A percentile compares a stretch with the other conserved stretches of the same genome.
phyloP scores from a whole-genome alignment of 2,113 vertebrate species.

The Tonatia bakeri region DNA sequence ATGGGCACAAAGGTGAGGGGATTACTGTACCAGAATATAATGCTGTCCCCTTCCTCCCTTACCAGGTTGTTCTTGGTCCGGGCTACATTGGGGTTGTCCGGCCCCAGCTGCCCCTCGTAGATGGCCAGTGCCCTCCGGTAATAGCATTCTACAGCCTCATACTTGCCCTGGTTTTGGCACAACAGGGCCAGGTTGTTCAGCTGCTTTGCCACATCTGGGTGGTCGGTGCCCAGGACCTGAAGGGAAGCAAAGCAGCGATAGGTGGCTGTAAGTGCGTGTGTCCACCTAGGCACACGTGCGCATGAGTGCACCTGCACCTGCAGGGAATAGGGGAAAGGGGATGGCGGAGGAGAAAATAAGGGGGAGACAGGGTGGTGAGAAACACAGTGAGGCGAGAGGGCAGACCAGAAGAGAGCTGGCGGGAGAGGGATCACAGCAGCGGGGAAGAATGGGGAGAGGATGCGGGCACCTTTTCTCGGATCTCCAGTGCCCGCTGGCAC shows the following conservation, averaged over 20 bases:
- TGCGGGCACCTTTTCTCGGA: constrained; percentile 92
- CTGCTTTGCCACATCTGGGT: constrained; percentile 98
- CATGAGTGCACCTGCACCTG: rapidly evolving
- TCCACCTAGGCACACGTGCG: no score
- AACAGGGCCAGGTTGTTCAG: constrained; percentile 97
- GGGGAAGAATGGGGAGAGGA: neutral
- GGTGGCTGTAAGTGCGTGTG: rapidly evolving
- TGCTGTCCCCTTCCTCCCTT: constrained; percentile 14
- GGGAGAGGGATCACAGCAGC: neutral
- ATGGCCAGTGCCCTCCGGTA: constrained; percentile 97
- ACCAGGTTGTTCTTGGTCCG: constrained; percentile 99
- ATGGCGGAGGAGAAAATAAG: neutral
- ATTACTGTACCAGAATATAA: neutral
- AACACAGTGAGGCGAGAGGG: neutral
- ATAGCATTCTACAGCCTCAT: constrained; percentile 97
- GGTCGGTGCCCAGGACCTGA: constrained; percentile 95
- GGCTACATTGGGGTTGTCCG: constrained; percentile 96
- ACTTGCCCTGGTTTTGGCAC: constrained; percentile 99
- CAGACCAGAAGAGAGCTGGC: neutral
- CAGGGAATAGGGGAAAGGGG: neutral
- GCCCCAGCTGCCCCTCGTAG: constrained; percentile 93
- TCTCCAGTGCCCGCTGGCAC: constrained; percentile 97
- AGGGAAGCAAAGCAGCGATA: neutral
- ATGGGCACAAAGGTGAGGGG: neutral
- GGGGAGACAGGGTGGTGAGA: neutral